A percentile compares a stretch with the other conserved stretches of the same genome.
phyloP scores from a whole-genome alignment of 2,888 invertebrate genomes.

The Malthinus flaveolus region DNA sequence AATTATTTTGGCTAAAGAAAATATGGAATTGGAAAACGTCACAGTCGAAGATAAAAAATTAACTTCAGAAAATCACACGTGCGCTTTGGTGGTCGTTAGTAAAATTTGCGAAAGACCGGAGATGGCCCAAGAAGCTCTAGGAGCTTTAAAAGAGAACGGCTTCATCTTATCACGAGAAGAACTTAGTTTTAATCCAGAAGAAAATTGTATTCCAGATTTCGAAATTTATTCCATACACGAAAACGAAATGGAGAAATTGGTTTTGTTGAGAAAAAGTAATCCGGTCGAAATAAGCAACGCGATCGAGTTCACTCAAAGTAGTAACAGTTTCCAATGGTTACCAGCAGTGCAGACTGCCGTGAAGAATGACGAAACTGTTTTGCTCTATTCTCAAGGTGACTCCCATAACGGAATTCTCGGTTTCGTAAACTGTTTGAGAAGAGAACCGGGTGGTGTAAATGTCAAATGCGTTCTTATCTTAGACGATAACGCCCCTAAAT shows the following conservation, averaged over 20 bases:
- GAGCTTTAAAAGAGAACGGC: slow-evolving; percentile 13
- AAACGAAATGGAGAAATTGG: slow-evolving; percentile 58
- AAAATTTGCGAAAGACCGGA: slow-evolving; percentile 58
- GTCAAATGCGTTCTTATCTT: slow-evolving; percentile 66
- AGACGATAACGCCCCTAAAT: slow-evolving; percentile 64
- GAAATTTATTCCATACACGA: slow-evolving; percentile 58
- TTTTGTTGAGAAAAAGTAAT: slow-evolving; percentile 59
- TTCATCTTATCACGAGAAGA: slow-evolving; percentile 15
- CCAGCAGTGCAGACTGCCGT: slow-evolving; percentile 51
- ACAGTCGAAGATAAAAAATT: slow-evolving; percentile 66
- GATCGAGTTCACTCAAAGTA: slow-evolving; percentile 54
- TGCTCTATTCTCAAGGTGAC: slow-evolving; percentile 68
- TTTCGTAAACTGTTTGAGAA: slow-evolving; percentile 81
- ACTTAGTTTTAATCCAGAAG: not conserved
- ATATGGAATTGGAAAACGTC: slow-evolving; percentile 58
- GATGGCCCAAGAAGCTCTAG: slow-evolving; percentile 40
- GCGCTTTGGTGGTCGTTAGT: slow-evolving; percentile 38
- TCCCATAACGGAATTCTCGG: slow-evolving; percentile 80
- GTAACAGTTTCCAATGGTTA: slow-evolving; percentile 59
- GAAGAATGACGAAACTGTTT: slow-evolving; percentile 48
- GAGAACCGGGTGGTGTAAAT: slow-evolving; percentile 65
- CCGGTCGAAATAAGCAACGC: slow-evolving; percentile 57
- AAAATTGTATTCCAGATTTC: slow-evolving; percentile 47
- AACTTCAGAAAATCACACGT: slow-evolving; percentile 40
- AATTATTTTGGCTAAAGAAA: slow-evolving; percentile 59